phyloP scores from a whole-genome alignment of 2,888 invertebrate species.

The Drosophila fulvimacula region DNA sequence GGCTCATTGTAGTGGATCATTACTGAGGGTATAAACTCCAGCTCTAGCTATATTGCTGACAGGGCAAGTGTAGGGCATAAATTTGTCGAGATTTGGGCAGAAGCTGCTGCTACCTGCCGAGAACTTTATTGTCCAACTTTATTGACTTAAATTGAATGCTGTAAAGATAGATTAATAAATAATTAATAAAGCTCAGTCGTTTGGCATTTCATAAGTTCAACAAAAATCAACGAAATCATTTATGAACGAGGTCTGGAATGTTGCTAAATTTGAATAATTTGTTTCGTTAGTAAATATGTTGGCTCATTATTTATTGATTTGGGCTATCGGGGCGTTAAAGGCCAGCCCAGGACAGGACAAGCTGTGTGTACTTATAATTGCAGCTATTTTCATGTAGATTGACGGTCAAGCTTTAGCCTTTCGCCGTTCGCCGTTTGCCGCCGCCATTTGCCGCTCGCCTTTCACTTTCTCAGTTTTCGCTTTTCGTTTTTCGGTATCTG shows the following conservation, averaged over 20 bases:
- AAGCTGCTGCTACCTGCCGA: neutral
- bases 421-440: neutral
- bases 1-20: too few relatives aligned
- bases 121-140: slow-evolving; percentile 1
- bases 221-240: slow-evolving; percentile 13
- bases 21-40: too few relatives aligned
- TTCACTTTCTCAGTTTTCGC: neutral
- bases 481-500: neutral
- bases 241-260: slow-evolving; percentile 3
- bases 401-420: slow-evolving; percentile 12
- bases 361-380: slow-evolving; percentile 65
- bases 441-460: neutral
- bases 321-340: slow-evolving; percentile 21
- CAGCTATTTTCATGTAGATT: slow-evolving; percentile 63
- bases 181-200: neutral
- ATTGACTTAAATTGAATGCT: slow-evolving; percentile 12
- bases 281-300: slow-evolving; percentile 11
- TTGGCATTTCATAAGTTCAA: slow-evolving; percentile 1
- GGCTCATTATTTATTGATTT: slow-evolving; percentile 51
- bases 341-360: slow-evolving; percentile 12
- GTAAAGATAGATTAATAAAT: slow-evolving; percentile 10
- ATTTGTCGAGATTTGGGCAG: neutral
- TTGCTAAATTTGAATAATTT: slow-evolving; percentile 31
- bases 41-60: too few relatives aligned
- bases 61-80: neutral